Conservation (phyloP, 2,113 vertebrate species). For the Phylloscopus trochilus region DNA sequence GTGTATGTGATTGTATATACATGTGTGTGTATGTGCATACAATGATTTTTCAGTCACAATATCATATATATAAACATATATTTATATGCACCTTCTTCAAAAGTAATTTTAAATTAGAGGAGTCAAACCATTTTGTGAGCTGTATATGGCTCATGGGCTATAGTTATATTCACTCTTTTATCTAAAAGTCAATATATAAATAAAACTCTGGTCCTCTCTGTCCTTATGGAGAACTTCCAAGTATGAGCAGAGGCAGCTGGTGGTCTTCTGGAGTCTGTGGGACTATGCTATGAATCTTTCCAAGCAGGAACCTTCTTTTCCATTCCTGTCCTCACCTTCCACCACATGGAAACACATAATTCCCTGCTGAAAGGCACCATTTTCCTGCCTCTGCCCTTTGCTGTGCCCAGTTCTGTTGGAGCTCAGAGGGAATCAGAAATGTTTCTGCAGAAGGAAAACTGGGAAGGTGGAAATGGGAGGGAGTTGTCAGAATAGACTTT, state of each 20-base stretch:
- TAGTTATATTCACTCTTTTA: not conserved
- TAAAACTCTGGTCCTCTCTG: not conserved
- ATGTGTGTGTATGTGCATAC: not conserved
- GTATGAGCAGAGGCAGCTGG: not conserved
- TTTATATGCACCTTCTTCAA: fast-evolving
- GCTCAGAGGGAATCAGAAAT: not conserved
- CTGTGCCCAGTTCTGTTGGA: not conserved
- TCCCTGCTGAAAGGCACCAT: not conserved
- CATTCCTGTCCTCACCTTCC: not conserved
- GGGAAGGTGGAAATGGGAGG: not conserved
- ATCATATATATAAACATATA: not conserved
- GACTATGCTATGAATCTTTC: not conserved
- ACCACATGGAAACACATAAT: not conserved
- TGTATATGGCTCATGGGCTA: not conserved
- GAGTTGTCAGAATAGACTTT: not conserved
- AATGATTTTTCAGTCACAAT: not conserved
- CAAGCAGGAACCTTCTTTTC: not conserved
- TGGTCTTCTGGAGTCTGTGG: not conserved
- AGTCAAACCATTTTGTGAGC: not conserved
- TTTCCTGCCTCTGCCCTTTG: not conserved
- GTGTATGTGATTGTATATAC: not conserved
- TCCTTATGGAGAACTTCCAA: not conserved
- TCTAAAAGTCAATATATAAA: not conserved
- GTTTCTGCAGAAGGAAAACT: not conserved
- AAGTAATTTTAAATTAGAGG: not conserved